A percentile compares a stretch with the other conserved stretches of the same genome.
Conservation (phyloP, 92 coral and sea anemone genomes). For the Phenganax subtilis region DNA sequence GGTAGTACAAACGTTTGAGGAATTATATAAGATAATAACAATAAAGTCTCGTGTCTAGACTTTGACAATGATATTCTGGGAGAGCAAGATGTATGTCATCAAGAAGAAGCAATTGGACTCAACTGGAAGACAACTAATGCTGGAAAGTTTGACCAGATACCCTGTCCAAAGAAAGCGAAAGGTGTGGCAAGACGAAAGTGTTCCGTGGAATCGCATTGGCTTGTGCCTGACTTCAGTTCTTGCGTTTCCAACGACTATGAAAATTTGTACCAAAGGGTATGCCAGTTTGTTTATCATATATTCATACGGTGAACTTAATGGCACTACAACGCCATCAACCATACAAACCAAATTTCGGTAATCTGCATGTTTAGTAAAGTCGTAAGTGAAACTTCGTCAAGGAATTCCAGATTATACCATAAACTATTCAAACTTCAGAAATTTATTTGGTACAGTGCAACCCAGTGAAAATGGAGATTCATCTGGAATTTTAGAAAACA, state of each 20-base stretch:
- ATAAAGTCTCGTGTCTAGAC: not conserved
- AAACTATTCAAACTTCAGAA: too few relatives aligned
- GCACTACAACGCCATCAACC: too few relatives aligned
- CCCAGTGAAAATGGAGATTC: too few relatives aligned
- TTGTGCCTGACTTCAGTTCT: slow-evolving; percentile 79
- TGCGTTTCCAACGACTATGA: slow-evolving; percentile 78
- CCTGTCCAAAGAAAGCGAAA: slow-evolving; percentile 94
- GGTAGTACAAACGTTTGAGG: not conserved
- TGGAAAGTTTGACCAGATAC: slow-evolving; percentile 66
- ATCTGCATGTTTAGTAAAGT: too few relatives aligned
- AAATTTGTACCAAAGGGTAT: slow-evolving; percentile 68
- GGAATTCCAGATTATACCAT: too few relatives aligned
- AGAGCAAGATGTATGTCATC: slow-evolving; percentile 78
- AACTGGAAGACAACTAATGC: slow-evolving; percentile 84
- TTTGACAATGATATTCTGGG: slow-evolving; percentile 49
- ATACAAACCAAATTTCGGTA: too few relatives aligned
- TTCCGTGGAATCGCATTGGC: slow-evolving; percentile 95
- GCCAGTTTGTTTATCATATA: not conserved
- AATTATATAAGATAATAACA: not conserved
- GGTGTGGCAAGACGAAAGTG: slow-evolving; percentile 87
- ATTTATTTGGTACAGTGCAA: too few relatives aligned
- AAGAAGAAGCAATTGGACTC: slow-evolving; percentile 76
- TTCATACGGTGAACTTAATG: not conserved
- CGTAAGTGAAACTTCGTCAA: too few relatives aligned
- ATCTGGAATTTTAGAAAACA: too few relatives aligned